Percentiles rank a stretch among this genome's conserved stretches.
These are phyloP conservation scores for Pangasius djambal DNA, from an alignment of 2,797 vertebrate genomes.

Conservation along the genomic window DNA sequence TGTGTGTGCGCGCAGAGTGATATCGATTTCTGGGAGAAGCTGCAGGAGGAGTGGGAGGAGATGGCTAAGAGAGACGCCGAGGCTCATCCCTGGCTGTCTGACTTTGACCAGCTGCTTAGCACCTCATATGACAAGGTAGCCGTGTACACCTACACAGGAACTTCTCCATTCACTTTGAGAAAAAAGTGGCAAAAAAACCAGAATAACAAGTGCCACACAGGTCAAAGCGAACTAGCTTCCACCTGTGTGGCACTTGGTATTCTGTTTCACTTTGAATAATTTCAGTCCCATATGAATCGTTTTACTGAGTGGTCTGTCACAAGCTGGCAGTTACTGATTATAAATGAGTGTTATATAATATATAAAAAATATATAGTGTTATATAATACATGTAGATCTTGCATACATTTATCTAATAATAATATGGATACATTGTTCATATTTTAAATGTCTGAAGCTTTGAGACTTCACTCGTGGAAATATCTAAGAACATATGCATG, in stretches of 20 bases:
- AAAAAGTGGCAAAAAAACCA: neutral
- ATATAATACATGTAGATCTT: neutral
- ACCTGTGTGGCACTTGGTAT: neutral
- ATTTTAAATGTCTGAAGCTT: neutral
- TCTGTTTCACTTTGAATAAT: neutral
- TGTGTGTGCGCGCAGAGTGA: constrained; percentile 80
- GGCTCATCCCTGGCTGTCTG: constrained; percentile 96
- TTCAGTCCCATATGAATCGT: neutral
- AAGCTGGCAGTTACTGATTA: neutral
- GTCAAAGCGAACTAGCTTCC: neutral
- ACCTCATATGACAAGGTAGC: constrained; percentile 92
- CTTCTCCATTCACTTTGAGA: neutral
- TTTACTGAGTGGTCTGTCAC: neutral
- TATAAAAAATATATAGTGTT: too few species aligned
- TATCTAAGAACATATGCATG: neutral
- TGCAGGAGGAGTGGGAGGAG: constrained; percentile 98
- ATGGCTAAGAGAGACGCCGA: constrained; percentile 98
- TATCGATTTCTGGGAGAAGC: constrained; percentile 99
- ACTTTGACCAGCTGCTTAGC: constrained; percentile 90
- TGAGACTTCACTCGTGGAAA: neutral
- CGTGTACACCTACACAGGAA: neutral
- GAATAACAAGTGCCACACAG: too few species aligned
- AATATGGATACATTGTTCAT: neutral
- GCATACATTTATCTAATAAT: neutral
- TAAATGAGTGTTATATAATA: neutral